Evolutionary conservation across 2,888 invertebrate species (phyloP).

Genomic region (Malachius bipustulatus): DNA sequence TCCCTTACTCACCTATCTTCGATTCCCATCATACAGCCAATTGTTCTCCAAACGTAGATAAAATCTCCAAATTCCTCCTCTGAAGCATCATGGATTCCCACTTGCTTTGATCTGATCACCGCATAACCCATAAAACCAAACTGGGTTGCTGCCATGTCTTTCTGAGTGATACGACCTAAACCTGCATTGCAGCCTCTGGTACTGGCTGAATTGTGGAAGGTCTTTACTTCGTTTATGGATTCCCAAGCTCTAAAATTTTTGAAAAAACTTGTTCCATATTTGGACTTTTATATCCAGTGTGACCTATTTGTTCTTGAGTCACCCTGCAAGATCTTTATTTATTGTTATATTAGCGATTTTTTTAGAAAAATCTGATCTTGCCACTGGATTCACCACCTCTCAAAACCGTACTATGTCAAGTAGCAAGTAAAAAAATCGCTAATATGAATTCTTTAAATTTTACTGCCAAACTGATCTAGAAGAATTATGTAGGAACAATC

Average conservation of each 20-base stretch:
- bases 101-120: slow-evolving; percentile 47
- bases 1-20: slow-evolving; percentile 51
- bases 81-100: slow-evolving; percentile 51
- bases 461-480: no score
- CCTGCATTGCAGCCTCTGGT: slow-evolving; percentile 38
- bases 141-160: slow-evolving; percentile 76
- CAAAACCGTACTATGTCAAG: no score
- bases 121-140: slow-evolving; percentile 76
- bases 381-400: no score
- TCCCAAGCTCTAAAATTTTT: slow-evolving; percentile 55
- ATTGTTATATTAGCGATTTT: no score
- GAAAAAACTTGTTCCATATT: no score
- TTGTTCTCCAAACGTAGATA: slow-evolving; percentile 72
- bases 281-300: no score
- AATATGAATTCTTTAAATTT: no score
- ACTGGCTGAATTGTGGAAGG: slow-evolving; percentile 53
- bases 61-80: slow-evolving; percentile 60
- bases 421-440: no score
- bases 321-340: no score
- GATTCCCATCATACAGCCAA: slow-evolving; percentile 72
- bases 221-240: slow-evolving; percentile 54
- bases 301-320: no score
- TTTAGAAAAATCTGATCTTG: no score
- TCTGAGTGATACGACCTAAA: slow-evolving; percentile 55
- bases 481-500: no score